phyloP scores from a whole-genome alignment of 2,888 invertebrate genomes.

The Teinopalpus imperialis region DNA sequence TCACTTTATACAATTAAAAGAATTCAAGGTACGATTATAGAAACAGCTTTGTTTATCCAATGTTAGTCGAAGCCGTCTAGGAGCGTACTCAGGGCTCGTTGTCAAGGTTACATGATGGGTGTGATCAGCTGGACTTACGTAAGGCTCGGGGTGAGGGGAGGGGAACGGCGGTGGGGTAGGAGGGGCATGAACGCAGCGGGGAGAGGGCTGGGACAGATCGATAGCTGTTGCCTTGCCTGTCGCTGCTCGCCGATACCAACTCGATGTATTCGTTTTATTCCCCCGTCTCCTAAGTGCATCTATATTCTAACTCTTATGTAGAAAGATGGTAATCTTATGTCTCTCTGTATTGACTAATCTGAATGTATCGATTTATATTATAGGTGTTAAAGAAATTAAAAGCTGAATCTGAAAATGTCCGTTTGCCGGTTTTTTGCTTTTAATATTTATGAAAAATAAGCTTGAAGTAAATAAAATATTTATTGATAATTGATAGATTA shows the following conservation, averaged over 20 bases:
- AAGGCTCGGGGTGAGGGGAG: slow-evolving; percentile 58
- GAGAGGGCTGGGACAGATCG: slow-evolving; percentile 72
- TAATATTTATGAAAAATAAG: too few relatives aligned
- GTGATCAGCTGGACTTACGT: slow-evolving; percentile 80
- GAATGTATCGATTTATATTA: too few relatives aligned
- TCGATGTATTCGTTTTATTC: slow-evolving; percentile 46
- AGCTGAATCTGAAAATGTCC: too few relatives aligned
- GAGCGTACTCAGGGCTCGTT: slow-evolving; percentile 64
- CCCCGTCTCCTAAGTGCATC: slow-evolving; percentile 6
- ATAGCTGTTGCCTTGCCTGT: slow-evolving; percentile 70
- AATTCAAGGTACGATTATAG: too few relatives aligned
- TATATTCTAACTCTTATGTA: too few relatives aligned
- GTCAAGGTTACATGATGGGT: slow-evolving; percentile 78
- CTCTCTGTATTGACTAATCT: too few relatives aligned
- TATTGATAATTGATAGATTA: too few relatives aligned
- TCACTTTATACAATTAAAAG: too few relatives aligned
- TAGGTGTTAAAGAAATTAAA: too few relatives aligned
- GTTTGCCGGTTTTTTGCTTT: too few relatives aligned
- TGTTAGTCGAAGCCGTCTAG: slow-evolving; percentile 37
- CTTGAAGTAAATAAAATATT: too few relatives aligned
- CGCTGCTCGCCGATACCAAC: slow-evolving; percentile 46
- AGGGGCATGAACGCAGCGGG: slow-evolving; percentile 30
- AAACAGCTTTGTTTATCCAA: slow-evolving; percentile 32
- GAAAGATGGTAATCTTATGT: too few relatives aligned
- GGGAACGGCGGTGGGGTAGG: slow-evolving; percentile 30